phyloP scores from a whole-genome alignment of 2,797 vertebrate genomes.

The Echiichthys vipera region DNA sequence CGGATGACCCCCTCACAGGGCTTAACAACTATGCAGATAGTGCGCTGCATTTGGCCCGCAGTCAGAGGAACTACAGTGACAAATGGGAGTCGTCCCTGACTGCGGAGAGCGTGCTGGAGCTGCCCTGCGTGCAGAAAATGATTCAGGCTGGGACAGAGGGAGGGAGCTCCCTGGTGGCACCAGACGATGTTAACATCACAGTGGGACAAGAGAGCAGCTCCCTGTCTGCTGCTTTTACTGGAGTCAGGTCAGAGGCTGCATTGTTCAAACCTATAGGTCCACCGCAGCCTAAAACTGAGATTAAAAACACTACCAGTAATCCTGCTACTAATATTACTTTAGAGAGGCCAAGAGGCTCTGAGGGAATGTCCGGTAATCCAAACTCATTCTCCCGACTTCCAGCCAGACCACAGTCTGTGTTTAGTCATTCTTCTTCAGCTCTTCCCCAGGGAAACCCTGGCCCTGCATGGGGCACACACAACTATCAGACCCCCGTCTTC shows the following conservation, averaged over 20 bases:
- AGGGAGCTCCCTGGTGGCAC: conserved; percentile 74
- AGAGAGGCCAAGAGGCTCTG: conserved; percentile 50
- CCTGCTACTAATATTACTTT: conserved; percentile 19
- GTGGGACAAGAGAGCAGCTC: conserved; percentile 77
- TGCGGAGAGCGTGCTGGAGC: conserved; percentile 83
- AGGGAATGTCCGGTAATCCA: conserved; percentile 32
- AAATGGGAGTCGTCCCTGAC: conserved; percentile 94
- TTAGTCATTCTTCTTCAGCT: conserved; percentile 68
- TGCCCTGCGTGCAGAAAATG: conserved; percentile 88
- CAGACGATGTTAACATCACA: conserved; percentile 75
- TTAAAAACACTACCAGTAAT: conserved; percentile 20
- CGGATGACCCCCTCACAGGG: conserved; percentile 87
- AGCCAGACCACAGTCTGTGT: conserved; percentile 70
- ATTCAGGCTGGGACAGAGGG: conserved; percentile 71
- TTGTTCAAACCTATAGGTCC: conserved; percentile 53
- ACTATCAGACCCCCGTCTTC: conserved; percentile 71
- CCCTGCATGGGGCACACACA: conserved; percentile 51
- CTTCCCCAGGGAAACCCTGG: conserved; percentile 45
- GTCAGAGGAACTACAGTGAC: conserved; percentile 91
- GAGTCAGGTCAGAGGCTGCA: conserved; percentile 45
- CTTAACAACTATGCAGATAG: conserved; percentile 95
- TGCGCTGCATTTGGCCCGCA: conserved; percentile 89
- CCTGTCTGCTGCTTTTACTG: conserved; percentile 33
- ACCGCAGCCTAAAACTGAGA: conserved; percentile 52
- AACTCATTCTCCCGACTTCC: conserved; percentile 33